phyloP scores from a whole-genome alignment of 2,888 invertebrate species.

The Calameuta idolon region DNA sequence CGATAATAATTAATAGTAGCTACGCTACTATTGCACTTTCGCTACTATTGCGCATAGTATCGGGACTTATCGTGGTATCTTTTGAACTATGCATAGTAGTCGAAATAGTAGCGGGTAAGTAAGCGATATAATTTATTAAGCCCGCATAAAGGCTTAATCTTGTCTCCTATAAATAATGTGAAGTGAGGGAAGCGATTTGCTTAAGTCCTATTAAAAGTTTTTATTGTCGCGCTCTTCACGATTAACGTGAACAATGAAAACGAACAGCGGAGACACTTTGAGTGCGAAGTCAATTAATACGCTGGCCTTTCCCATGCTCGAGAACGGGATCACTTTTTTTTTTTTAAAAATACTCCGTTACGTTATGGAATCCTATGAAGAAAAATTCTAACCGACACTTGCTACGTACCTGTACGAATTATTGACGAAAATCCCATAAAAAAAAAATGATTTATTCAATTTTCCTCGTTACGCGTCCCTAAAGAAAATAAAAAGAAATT shows the following conservation, averaged over 20 bases:
- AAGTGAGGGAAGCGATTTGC: slow-evolving; percentile 46
- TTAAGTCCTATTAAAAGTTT: slow-evolving; percentile 45
- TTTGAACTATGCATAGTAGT: background rate
- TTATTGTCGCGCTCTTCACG: slow-evolving; percentile 34
- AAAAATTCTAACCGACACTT: background rate
- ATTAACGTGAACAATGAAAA: slow-evolving; percentile 39
- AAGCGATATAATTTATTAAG: slow-evolving; percentile 40
- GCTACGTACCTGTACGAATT: background rate
- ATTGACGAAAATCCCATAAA: background rate
- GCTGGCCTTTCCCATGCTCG: slow-evolving; percentile 41
- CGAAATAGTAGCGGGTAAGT: slow-evolving; percentile 25
- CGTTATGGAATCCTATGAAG: background rate
- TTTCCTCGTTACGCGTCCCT: background rate
- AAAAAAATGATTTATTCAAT: background rate
- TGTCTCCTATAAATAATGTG: slow-evolving; percentile 22
- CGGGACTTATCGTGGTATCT: too few species aligned
- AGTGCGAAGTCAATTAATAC: slow-evolving; percentile 27
- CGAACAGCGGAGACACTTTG: slow-evolving; percentile 35
- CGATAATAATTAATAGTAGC: background rate
- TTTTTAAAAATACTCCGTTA: background rate
- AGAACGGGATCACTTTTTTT: background rate
- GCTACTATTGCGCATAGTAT: too few species aligned
- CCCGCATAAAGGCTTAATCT: slow-evolving; percentile 42
- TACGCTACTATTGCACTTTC: too few species aligned
- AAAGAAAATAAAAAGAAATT: background rate